Conservation (phyloP, 2,888 invertebrate genomes). For the Melanophora roralis region DNA sequence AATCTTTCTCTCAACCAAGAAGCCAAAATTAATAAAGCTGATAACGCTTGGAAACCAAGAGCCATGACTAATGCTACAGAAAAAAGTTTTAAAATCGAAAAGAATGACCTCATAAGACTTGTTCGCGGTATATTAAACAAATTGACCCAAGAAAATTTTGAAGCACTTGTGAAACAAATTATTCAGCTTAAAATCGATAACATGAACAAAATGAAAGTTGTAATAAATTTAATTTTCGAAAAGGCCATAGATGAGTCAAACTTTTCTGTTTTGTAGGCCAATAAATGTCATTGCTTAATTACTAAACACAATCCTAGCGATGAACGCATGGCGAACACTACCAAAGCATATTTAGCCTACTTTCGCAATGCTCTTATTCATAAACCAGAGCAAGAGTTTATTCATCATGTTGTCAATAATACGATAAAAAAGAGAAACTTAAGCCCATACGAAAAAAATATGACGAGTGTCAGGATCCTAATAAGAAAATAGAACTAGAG, state of each 20-base stretch:
- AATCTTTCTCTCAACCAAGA: slow-evolving; percentile 85
- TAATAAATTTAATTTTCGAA: slow-evolving; percentile 94
- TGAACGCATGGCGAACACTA: slow-evolving; percentile 71
- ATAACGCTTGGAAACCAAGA: slow-evolving; percentile 94
- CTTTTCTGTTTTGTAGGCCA: slow-evolving; percentile 94
- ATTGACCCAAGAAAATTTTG: slow-evolving; percentile 95
- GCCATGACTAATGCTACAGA: slow-evolving; percentile 74
- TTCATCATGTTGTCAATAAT: slow-evolving; percentile 87
- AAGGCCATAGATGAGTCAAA: slow-evolving; percentile 97
- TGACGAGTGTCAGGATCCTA: slow-evolving; percentile 75
- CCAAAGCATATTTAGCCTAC: slow-evolving; percentile 78
- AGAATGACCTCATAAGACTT: slow-evolving; percentile 85
- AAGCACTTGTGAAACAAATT: slow-evolving; percentile 87
- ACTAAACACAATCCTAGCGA: slow-evolving; percentile 76
- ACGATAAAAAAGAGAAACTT: slow-evolving; percentile 75
- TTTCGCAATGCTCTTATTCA: slow-evolving; percentile 78
- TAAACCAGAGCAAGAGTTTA: slow-evolving; percentile 93
- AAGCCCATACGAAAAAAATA: slow-evolving; percentile 77
- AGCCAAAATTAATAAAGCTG: slow-evolving; percentile 89
- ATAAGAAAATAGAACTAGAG: slow-evolving; percentile 86
- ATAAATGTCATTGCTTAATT: slow-evolving; percentile 86
- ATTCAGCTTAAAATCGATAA: slow-evolving; percentile 87
- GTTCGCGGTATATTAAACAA: slow-evolving; percentile 94
- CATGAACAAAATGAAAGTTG: slow-evolving; percentile 86
- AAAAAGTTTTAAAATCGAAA: too few relatives aligned